Evolutionary conservation across 2,888 invertebrate genomes (phyloP).

Genomic region (Pristionchus exspectatus): DNA sequence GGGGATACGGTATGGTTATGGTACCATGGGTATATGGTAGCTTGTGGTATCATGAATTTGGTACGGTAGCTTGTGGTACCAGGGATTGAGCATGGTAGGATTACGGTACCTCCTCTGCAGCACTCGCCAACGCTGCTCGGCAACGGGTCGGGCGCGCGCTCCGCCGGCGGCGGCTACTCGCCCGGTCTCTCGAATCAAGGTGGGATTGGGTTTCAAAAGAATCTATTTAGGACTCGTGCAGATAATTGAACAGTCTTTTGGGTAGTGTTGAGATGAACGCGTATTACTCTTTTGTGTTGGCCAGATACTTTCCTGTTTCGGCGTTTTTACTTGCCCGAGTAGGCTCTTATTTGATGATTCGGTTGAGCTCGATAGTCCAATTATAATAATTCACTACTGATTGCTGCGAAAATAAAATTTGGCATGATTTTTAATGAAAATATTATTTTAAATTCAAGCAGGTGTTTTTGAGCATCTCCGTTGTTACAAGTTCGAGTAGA

Average conservation of each 20-base stretch:
- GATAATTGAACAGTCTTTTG: no score
- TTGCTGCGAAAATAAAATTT: no score
- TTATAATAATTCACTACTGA: no score
- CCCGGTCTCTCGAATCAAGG: constrained; percentile 14
- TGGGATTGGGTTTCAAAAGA: neutral
- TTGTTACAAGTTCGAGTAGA: neutral
- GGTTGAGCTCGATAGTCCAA: no score
- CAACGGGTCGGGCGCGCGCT: constrained; percentile 33
- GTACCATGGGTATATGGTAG: neutral
- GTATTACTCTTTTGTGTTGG: neutral
- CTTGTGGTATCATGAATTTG: neutral
- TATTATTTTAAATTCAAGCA: no score
- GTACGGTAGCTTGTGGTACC: neutral
- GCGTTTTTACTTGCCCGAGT: no score
- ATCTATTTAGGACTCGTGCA: no score
- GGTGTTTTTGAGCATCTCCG: no score
- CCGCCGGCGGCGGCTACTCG: constrained; percentile 11
- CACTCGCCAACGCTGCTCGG: constrained; percentile 43
- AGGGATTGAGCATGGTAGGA: neutral
- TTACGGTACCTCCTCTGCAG: neutral
- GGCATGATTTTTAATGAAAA: no score
- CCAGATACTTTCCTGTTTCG: no score
- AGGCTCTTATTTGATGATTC: no score
- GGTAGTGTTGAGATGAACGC: no score
- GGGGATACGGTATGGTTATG: neutral